phyloP scores from a whole-genome alignment of 2,888 invertebrate species.

The Orchestes rusci region DNA sequence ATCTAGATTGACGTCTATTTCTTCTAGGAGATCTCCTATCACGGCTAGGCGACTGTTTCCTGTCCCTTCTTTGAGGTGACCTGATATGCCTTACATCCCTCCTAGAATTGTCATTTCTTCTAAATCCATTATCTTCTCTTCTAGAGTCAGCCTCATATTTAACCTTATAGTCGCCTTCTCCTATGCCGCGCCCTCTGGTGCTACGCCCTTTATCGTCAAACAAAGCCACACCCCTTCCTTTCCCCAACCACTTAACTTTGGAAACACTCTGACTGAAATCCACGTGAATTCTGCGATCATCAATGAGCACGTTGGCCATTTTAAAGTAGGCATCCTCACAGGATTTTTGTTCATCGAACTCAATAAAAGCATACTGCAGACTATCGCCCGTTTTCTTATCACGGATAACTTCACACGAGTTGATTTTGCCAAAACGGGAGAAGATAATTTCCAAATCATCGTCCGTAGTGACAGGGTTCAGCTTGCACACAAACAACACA shows the following conservation, averaged over 20 bases:
- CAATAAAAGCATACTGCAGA: conserved; percentile 97
- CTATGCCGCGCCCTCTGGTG: conserved; percentile 34
- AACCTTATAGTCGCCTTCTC: conserved; percentile 34
- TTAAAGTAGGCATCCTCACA: conserved; percentile 99
- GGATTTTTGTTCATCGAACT: conserved; percentile 84
- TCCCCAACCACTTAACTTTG: conserved; percentile 85
- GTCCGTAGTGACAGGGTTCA: conserved; percentile 96
- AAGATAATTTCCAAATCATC: conserved; percentile 98
- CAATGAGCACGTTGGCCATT: conserved; percentile 99
- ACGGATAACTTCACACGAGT: conserved; percentile 91
- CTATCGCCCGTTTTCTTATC: conserved; percentile 91
- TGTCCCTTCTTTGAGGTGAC: background rate
- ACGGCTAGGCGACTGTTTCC: background rate
- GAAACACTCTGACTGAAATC: conserved; percentile 99
- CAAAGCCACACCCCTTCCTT: conserved; percentile 70
- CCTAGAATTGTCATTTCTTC: background rate
- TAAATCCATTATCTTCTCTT: background rate
- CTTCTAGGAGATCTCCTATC: background rate
- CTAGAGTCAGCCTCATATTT: conserved; percentile 12
- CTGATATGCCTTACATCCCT: background rate
- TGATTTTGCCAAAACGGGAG: conserved; percentile 89
- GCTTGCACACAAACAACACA: conserved; percentile 97
- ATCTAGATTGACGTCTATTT: background rate
- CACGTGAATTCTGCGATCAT: conserved; percentile 97
- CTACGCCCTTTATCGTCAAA: conserved; percentile 41